These are phyloP conservation scores for Nephrocerus scutellatus DNA, from an alignment of 2,888 invertebrate genomes.

Conservation along the genomic window DNA sequence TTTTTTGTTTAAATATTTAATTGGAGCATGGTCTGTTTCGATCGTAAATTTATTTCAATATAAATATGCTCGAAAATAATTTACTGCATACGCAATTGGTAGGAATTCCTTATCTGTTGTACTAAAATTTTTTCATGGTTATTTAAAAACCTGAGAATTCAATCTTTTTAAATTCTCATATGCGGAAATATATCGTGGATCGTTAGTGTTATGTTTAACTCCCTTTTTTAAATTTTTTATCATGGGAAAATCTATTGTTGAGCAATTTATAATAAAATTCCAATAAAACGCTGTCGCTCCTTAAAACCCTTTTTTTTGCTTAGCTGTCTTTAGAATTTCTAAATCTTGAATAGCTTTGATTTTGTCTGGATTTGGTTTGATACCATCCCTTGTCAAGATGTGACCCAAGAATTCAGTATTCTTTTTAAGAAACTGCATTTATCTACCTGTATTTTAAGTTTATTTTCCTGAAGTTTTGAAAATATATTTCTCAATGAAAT, in stretches of 20 bases:
- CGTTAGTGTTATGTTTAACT: not conserved
- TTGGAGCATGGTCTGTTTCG: too few species aligned
- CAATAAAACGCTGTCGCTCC: too few species aligned
- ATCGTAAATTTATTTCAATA: too few species aligned
- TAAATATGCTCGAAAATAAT: too few species aligned
- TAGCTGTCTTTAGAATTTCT: not conserved
- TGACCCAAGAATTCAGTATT: conserved; percentile 7
- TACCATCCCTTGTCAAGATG: conserved; percentile 1
- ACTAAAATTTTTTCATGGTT: too few species aligned
- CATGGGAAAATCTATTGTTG: not conserved
- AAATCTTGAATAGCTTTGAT: conserved; percentile 2
- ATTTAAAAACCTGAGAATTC: too few species aligned
- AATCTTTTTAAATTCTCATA: too few species aligned
- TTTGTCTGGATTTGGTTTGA: conserved; percentile 10
- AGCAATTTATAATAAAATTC: too few species aligned
- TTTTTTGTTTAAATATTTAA: too few species aligned
- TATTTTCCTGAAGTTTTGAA: conserved; percentile 3
- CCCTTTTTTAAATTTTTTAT: not conserved
- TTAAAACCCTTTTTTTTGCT: not conserved
- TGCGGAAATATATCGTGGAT: not conserved
- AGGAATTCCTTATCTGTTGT: too few species aligned
- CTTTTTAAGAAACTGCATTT: conserved; percentile 14
- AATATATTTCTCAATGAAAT: conserved; percentile 5
- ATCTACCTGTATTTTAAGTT: conserved; percentile 12
- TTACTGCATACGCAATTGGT: too few species aligned